Conservation (phyloP, 2,797 vertebrate genomes). For the Falco cherrug region DNA sequence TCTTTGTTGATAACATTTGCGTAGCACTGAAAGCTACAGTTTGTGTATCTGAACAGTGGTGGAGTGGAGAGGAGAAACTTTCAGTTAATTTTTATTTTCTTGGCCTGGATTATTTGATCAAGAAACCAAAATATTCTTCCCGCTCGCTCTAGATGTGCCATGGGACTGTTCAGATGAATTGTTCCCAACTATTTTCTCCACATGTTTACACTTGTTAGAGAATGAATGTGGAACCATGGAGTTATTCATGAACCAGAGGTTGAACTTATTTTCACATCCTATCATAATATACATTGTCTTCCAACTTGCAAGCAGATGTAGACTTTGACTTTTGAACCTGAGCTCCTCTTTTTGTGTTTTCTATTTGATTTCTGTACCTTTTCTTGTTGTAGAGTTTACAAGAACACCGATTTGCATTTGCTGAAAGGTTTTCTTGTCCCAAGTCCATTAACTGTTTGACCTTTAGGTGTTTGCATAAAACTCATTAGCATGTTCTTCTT, state of each 20-base stretch:
- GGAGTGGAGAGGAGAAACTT: not conserved
- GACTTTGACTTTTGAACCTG: constrained; percentile 23
- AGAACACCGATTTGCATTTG: constrained; percentile 28
- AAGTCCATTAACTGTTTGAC: constrained; percentile 60
- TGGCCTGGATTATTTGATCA: not conserved
- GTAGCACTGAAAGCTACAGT: not conserved
- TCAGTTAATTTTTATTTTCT: too few species aligned
- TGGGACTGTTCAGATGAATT: not conserved
- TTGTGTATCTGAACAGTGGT: not conserved
- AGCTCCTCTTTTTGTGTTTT: not conserved
- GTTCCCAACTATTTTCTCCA: not conserved
- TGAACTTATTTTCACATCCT: not conserved
- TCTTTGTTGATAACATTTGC: not conserved
- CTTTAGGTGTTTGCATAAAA: constrained; percentile 63
- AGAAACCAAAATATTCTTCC: not conserved
- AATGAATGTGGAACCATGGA: not conserved
- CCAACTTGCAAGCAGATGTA: not conserved
- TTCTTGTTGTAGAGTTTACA: constrained; percentile 9
- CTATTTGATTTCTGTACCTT: constrained; percentile 20
- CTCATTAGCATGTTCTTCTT: constrained; percentile 62
- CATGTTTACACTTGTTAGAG: not conserved
- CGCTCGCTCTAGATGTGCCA: not conserved
- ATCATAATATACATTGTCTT: not conserved
- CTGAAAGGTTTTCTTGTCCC: constrained; percentile 47
- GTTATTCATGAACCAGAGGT: not conserved